phyloP scores from a whole-genome alignment of 2,113 vertebrate species.

The Myocastor coypus region DNA sequence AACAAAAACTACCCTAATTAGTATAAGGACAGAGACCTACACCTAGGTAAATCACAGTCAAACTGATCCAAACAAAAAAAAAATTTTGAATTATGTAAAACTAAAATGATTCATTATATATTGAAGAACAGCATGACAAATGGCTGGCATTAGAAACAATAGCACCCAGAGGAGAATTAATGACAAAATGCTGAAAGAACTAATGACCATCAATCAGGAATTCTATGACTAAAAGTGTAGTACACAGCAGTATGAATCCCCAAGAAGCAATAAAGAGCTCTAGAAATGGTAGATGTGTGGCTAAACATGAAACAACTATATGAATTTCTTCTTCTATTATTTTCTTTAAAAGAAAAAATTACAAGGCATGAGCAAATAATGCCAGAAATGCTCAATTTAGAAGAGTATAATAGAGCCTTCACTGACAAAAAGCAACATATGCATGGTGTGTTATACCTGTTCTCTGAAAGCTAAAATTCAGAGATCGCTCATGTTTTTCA shows the following conservation, averaged over 20 bases:
- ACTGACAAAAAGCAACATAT: not conserved
- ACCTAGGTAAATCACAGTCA: not conserved
- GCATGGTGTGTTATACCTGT: rapidly evolving
- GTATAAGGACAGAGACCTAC: not conserved
- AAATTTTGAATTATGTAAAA: not conserved
- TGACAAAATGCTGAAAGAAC: not conserved
- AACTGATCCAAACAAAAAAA: not conserved
- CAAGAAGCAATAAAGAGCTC: not conserved
- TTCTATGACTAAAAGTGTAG: not conserved
- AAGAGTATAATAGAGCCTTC: not conserved
- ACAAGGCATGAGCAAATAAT: constrained; percentile 14
- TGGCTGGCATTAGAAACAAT: not conserved
- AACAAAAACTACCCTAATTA: not conserved
- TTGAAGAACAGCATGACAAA: not conserved
- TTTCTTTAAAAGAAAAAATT: constrained; percentile 15
- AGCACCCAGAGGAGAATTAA: not conserved
- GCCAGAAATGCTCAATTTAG: not conserved
- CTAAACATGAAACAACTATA: not conserved
- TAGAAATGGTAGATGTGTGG: not conserved
- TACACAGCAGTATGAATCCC: not conserved
- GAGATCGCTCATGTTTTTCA: not conserved
- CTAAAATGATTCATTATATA: not conserved
- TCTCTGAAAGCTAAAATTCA: not conserved
- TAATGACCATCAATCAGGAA: not conserved
- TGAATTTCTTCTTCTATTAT: not conserved